phyloP scores from a whole-genome alignment of 1,140 invertebrate genomes.

The Oscheius sp. region DNA sequence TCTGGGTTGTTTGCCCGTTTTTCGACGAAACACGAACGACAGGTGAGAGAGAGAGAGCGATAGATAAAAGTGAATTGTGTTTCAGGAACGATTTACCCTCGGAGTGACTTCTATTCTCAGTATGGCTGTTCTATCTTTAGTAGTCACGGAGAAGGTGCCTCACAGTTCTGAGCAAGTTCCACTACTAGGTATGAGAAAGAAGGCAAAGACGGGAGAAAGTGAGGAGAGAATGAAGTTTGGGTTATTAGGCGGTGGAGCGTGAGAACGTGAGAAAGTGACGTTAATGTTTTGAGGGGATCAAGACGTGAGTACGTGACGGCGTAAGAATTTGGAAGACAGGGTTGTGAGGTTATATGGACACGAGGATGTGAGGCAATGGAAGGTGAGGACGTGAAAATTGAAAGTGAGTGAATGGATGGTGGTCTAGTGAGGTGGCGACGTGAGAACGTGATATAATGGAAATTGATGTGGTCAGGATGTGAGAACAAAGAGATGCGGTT shows the following conservation, averaged over 20 bases:
- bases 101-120: constrained; percentile 45
- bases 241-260: neutral
- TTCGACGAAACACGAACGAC: constrained; percentile 47
- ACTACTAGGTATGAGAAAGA: constrained; percentile 33
- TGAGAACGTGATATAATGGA: too few species aligned
- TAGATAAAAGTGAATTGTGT: neutral
- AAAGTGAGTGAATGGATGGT: too few species aligned
- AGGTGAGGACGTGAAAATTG: too few species aligned
- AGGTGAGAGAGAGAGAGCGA: constrained; percentile 21
- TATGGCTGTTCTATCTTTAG: constrained; percentile 43
- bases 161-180: constrained; percentile 43
- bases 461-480: too few species aligned
- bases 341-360: too few species aligned
- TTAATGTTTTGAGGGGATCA: neutral
- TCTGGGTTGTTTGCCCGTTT: constrained; percentile 46
- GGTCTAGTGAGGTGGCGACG: too few species aligned
- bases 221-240: neutral
- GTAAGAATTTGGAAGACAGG: too few species aligned
- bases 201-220: neutral
- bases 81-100: constrained; percentile 46
- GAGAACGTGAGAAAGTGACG: neutral
- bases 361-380: too few species aligned
- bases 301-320: too few species aligned
- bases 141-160: constrained; percentile 46
- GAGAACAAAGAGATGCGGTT: too few species aligned